Conservation (phyloP, 2,797 vertebrate species). For the Pelochelys cantorii region DNA sequence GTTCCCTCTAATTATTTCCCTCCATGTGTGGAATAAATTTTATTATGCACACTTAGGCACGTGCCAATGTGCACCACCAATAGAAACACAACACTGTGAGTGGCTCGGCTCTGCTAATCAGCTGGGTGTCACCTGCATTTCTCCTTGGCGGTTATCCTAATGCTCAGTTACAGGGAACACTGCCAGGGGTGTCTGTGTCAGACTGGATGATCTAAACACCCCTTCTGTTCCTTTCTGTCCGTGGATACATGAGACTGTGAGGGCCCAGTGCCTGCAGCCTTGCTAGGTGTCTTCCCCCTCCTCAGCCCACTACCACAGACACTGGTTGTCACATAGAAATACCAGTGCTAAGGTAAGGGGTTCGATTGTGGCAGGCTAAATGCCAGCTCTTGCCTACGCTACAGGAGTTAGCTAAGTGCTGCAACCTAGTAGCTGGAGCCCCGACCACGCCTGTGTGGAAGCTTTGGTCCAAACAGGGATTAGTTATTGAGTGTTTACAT, state of each 20-base stretch:
- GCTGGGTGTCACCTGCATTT: too few relatives aligned
- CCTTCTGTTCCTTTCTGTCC: background rate
- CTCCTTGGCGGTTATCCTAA: too few relatives aligned
- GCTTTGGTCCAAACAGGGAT: background rate
- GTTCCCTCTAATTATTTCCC: too few relatives aligned
- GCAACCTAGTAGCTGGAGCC: background rate
- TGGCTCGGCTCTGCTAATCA: too few relatives aligned
- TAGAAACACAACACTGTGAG: too few relatives aligned
- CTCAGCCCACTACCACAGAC: background rate
- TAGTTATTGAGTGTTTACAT: background rate
- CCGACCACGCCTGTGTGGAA: background rate
- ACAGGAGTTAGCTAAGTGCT: background rate
- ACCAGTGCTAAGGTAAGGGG: background rate
- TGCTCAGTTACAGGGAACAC: too few relatives aligned
- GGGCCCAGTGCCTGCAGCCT: background rate
- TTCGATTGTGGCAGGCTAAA: background rate
- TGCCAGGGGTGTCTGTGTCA: background rate
- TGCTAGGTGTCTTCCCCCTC: background rate
- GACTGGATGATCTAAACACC: background rate
- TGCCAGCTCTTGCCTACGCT: background rate
- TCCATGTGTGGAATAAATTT: too few relatives aligned
- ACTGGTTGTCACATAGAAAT: background rate
- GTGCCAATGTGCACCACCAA: too few relatives aligned
- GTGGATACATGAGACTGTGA: background rate
- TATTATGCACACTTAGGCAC: too few relatives aligned